Evolutionary conservation across 2,797 vertebrate species (phyloP).

Genomic region (Esox masquinongy): DNA sequence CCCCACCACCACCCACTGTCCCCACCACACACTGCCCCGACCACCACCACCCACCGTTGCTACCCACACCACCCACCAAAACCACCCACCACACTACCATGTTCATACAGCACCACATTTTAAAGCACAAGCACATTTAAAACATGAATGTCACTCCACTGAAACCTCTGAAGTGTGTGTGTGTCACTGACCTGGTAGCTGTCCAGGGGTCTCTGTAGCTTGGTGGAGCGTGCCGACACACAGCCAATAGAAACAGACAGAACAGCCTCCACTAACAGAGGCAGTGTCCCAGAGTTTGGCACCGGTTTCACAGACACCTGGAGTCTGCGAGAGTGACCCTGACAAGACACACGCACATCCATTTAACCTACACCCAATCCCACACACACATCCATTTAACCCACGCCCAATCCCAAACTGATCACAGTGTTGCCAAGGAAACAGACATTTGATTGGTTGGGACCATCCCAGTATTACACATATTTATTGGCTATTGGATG

Average conservation of each 20-base stretch:
- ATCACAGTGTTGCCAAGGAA: too few species aligned
- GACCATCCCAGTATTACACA: too few species aligned
- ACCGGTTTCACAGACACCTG: slow-evolving; percentile 91
- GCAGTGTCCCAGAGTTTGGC: slow-evolving; percentile 92
- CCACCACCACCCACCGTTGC: too few species aligned
- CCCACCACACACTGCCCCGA: background rate
- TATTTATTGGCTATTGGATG: background rate
- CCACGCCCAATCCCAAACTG: background rate
- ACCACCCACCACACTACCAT: too few species aligned
- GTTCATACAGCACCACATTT: too few species aligned
- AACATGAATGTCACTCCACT: too few species aligned
- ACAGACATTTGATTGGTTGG: too few species aligned
- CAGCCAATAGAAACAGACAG: slow-evolving; percentile 92
- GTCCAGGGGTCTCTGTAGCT: slow-evolving; percentile 94
- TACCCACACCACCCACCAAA: background rate
- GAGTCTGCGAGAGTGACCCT: slow-evolving; percentile 95
- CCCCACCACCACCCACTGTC: background rate
- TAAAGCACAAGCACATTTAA: too few species aligned
- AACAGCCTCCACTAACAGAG: slow-evolving; percentile 93
- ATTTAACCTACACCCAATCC: background rate
- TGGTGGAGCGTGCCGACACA: slow-evolving; percentile 89
- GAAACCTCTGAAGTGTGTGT: background rate
- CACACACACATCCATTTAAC: background rate
- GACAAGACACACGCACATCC: slow-evolving; percentile 7
- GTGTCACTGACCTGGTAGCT: slow-evolving; percentile 91